Evolutionary conservation across 2,113 vertebrate species (phyloP).

Genomic region (Brienomyrus longianalis): DNA sequence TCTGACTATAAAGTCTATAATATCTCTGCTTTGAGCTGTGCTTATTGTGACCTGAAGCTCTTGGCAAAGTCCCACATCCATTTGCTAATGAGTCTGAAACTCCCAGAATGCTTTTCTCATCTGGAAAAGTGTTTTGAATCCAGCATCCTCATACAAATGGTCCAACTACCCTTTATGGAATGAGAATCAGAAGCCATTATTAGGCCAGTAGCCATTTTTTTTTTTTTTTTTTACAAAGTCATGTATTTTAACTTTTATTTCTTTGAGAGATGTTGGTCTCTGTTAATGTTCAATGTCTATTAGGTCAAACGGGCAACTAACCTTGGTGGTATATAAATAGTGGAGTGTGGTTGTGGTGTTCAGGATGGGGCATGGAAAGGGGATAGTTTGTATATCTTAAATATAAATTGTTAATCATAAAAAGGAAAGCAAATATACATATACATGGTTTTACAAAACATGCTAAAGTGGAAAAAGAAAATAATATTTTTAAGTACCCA

Average conservation of each 20-base stretch:
- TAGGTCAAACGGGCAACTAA: not conserved
- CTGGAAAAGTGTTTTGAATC: not conserved
- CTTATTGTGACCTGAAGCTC: not conserved
- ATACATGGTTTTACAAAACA: too few relatives aligned
- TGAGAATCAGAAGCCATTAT: not conserved
- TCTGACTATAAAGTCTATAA: not conserved
- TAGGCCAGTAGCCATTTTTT: not conserved
- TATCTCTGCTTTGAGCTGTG: not conserved
- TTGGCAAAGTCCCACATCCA: not conserved
- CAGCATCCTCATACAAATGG: not conserved
- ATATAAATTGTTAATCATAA: too few relatives aligned
- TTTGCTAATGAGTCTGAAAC: not conserved
- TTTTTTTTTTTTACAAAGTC: too few relatives aligned
- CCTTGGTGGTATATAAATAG: not conserved
- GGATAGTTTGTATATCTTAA: not conserved
- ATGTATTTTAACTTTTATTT: too few relatives aligned
- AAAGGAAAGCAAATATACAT: too few relatives aligned
- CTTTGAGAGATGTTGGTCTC: too few relatives aligned
- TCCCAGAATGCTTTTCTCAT: not conserved
- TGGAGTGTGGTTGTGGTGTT: not conserved
- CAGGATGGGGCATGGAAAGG: not conserved
- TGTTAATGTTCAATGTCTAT: not conserved
- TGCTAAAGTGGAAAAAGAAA: too few relatives aligned
- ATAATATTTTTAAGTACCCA: too few relatives aligned
- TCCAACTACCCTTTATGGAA: not conserved